phyloP scores from a whole-genome alignment of 2,888 invertebrate species.

The Tanypteryx hageni region DNA sequence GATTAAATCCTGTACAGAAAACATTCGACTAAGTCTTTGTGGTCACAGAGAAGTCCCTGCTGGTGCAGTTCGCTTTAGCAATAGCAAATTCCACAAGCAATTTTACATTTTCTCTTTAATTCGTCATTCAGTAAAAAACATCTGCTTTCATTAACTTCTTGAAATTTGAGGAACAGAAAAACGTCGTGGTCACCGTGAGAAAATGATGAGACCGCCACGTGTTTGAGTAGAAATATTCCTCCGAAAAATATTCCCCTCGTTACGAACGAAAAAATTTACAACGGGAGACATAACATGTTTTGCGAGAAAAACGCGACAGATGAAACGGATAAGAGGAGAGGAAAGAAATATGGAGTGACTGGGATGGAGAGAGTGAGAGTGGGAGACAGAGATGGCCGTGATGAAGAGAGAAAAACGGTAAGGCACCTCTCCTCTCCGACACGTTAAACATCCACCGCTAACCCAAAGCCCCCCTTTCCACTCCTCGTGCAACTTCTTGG shows the following conservation, averaged over 20 bases:
- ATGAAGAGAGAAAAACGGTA: background rate
- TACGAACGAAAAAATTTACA: background rate
- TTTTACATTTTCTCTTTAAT: background rate
- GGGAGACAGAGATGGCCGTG: background rate
- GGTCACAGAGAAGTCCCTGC: no score
- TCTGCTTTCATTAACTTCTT: background rate
- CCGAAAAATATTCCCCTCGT: background rate
- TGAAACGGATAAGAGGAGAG: slow-evolving; percentile 13
- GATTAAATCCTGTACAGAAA: no score
- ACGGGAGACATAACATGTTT: background rate
- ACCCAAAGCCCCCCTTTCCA: background rate
- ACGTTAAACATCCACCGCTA: slow-evolving; percentile 17
- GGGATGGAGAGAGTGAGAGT: background rate
- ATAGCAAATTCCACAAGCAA: no score
- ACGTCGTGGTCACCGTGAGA: background rate
- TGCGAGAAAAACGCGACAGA: slow-evolving; percentile 6
- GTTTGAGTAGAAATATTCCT: background rate
- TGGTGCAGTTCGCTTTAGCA: no score
- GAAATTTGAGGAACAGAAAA: background rate
- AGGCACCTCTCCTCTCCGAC: slow-evolving; percentile 2
- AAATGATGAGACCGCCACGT: background rate
- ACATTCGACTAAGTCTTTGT: no score
- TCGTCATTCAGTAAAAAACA: background rate
- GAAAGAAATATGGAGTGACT: background rate
- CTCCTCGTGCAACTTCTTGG: background rate